A percentile compares a stretch with the other conserved stretches of the same genome.
Conservation (phyloP, 2,888 invertebrate genomes). For the Abscondita cerata region DNA sequence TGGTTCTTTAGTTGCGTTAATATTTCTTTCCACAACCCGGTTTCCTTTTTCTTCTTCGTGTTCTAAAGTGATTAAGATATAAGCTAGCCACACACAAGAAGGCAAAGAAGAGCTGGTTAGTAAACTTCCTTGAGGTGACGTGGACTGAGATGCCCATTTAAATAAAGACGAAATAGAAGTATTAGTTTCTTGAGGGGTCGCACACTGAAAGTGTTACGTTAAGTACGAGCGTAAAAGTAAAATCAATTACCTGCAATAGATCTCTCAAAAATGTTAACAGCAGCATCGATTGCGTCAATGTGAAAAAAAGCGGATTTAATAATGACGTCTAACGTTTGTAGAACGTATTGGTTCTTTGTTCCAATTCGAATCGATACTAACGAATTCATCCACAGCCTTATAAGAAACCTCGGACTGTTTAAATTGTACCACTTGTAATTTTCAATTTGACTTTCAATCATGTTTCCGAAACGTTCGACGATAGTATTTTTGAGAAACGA, state of each 20-base stretch:
- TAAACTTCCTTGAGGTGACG: conserved; percentile 40
- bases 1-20: conserved; percentile 64
- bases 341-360: conserved; percentile 69
- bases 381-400: conserved; percentile 74
- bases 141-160: conserved; percentile 54
- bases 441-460: conserved; percentile 74
- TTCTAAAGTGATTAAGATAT: conserved; percentile 70
- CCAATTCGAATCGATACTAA: conserved; percentile 70
- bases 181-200: conserved; percentile 52
- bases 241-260: conserved; percentile 58
- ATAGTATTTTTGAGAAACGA: conserved; percentile 66
- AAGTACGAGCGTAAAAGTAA: not conserved
- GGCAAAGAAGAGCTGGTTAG: conserved; percentile 55
- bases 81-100: conserved; percentile 72
- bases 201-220: conserved; percentile 41
- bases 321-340: conserved; percentile 73
- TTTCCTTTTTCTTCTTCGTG: conserved; percentile 69
- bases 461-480: conserved; percentile 71
- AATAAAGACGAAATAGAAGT: conserved; percentile 54
- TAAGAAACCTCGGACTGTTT: conserved; percentile 64
- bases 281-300: conserved; percentile 62
- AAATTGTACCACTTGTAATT: conserved; percentile 62
- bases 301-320: conserved; percentile 70
- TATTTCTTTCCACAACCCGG: conserved; percentile 72
- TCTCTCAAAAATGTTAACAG: conserved; percentile 59